Evolutionary conservation across 2,113 vertebrate genomes (phyloP).

Genomic region (Brachirus orientalis): DNA sequence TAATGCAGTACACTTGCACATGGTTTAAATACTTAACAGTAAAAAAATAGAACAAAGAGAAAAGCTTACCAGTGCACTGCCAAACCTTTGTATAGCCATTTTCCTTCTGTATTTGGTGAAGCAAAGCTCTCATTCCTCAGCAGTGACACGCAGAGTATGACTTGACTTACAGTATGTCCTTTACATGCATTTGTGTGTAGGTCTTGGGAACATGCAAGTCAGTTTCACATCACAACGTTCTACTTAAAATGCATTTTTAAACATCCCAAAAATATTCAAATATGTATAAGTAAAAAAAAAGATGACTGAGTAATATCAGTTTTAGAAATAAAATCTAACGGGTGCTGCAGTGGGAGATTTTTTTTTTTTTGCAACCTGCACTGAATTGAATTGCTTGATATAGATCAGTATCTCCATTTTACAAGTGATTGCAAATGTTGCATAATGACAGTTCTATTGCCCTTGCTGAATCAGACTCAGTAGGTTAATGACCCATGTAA

Average conservation of each 20-base stretch:
- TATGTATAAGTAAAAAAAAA: constrained; percentile 13
- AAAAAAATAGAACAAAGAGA: constrained; percentile 60
- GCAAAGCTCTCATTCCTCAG: background rate
- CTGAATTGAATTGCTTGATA: constrained; percentile 27
- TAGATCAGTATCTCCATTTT: constrained; percentile 56
- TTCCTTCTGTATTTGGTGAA: constrained; percentile 3
- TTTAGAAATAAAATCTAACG: background rate
- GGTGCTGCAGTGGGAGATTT: background rate
- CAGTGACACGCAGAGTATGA: background rate
- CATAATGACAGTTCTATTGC: constrained; percentile 48
- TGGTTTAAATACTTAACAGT: constrained; percentile 77
- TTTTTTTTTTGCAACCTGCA: constrained; percentile 13
- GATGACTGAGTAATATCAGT: background rate
- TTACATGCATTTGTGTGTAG: constrained; percentile 21
- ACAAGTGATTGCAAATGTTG: constrained; percentile 55
- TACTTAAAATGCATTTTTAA: constrained; percentile 26
- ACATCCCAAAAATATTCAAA: constrained; percentile 15
- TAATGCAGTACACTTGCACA: constrained; percentile 51
- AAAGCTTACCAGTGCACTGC: constrained; percentile 35
- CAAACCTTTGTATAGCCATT: constrained; percentile 16
- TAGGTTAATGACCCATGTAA: constrained; percentile 63
- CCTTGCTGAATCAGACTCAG: constrained; percentile 34
- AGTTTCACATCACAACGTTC: constrained; percentile 32
- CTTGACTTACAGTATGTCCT: background rate
- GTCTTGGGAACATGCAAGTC: constrained; percentile 33